These are phyloP conservation scores for Otus sunia DNA, from an alignment of 2,113 vertebrate genomes.

Conservation along the genomic window DNA sequence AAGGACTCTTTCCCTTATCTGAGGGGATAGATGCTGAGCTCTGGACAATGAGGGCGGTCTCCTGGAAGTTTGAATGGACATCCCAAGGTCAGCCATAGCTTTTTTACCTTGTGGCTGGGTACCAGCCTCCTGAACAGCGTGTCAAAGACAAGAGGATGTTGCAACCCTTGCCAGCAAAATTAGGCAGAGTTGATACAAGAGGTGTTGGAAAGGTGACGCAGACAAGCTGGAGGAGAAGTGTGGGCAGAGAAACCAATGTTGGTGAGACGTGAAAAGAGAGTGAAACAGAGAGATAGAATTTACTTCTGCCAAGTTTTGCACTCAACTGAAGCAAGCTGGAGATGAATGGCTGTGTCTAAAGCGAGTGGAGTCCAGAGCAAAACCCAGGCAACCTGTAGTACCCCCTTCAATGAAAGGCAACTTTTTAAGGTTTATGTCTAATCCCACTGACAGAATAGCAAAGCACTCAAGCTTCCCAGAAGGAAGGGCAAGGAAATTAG, in stretches of 20 bases:
- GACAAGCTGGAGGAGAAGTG: neutral
- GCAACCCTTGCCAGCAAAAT: neutral
- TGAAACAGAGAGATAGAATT: neutral
- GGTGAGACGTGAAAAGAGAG: neutral
- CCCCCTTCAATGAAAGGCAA: neutral
- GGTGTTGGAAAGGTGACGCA: neutral
- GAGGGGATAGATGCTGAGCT: neutral
- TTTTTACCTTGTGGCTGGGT: neutral
- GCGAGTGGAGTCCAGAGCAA: neutral
- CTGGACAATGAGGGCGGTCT: fast-evolving
- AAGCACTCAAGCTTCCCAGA: neutral
- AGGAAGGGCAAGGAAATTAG: neutral
- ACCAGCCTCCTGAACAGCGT: neutral
- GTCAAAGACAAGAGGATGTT: neutral
- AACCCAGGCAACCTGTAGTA: neutral
- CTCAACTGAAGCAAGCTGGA: neutral
- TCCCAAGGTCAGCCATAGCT: too few relatives aligned
- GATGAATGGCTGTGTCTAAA: neutral
- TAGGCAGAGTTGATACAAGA: neutral
- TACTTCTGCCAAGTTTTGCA: neutral
- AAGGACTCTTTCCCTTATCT: neutral
- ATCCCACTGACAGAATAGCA: neutral
- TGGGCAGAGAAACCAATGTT: fast-evolving
- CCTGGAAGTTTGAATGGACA: neutral
- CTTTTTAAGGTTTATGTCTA: neutral